Evolutionary conservation across 2,113 vertebrate species (phyloP).

Genomic region (Bos taurus): ARS-UCD2.0 NC_037357.1:31541501-31542000

Average conservation of each 20-base stretch:
- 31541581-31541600: background rate
- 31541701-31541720: background rate
- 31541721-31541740: constrained; percentile 29
- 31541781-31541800: constrained; percentile 35
- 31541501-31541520: background rate
- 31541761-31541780: constrained; percentile 41
- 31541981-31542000: background rate
- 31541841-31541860: constrained; percentile 39
- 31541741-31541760: constrained; percentile 1
- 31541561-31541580: background rate
- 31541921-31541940: constrained; percentile 16
- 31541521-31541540: background rate
- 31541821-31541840: constrained; percentile 40
- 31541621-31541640: background rate
- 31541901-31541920: constrained; percentile 33
- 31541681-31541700: background rate
- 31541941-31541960: constrained; percentile 28
- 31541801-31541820: constrained; percentile 61
- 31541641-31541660: background rate
- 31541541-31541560: background rate
- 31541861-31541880: constrained; percentile 48
- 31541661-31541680: background rate
- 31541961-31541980: background rate
- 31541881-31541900: constrained; percentile 35
- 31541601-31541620: background rate